Evolutionary conservation across 2,113 vertebrate species (phyloP).

Genomic region (Echinops telfairi): DNA sequence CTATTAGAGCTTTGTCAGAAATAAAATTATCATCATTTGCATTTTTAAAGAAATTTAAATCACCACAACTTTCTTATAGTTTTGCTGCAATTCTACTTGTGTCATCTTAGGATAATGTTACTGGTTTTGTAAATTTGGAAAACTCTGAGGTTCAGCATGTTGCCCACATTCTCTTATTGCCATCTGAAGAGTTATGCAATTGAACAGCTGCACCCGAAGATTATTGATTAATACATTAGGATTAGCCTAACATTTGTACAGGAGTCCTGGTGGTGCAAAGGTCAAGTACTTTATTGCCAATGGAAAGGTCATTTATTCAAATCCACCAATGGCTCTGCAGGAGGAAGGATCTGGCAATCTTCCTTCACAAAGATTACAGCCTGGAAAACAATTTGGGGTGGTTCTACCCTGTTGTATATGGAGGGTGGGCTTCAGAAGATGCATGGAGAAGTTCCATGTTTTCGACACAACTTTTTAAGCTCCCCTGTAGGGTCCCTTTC

Average conservation of each 20-base stretch:
- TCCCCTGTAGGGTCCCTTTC: neutral
- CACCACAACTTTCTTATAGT: neutral
- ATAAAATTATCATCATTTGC: neutral
- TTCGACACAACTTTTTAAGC: too few relatives aligned
- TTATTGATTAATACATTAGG: neutral
- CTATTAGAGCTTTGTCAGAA: neutral
- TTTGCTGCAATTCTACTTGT: neutral
- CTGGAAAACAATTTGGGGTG: neutral
- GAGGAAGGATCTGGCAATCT: neutral
- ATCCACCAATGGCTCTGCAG: neutral
- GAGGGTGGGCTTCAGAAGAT: too few relatives aligned
- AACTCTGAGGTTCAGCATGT: neutral
- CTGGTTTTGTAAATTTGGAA: too few relatives aligned
- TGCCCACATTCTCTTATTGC: neutral
- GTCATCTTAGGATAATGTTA: neutral
- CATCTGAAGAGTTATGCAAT: neutral
- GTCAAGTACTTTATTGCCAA: neutral
- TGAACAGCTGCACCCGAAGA: neutral
- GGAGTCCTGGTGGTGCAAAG: neutral
- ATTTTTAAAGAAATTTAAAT: too few relatives aligned
- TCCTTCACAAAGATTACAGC: neutral
- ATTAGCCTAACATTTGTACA: neutral
- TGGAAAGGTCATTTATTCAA: neutral
- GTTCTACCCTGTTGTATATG: neutral
- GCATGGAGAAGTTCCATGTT: too few relatives aligned